Evolutionary conservation across 2,797 vertebrate genomes (phyloP).

Genomic region (Micropoecilia bifurca): DNA sequence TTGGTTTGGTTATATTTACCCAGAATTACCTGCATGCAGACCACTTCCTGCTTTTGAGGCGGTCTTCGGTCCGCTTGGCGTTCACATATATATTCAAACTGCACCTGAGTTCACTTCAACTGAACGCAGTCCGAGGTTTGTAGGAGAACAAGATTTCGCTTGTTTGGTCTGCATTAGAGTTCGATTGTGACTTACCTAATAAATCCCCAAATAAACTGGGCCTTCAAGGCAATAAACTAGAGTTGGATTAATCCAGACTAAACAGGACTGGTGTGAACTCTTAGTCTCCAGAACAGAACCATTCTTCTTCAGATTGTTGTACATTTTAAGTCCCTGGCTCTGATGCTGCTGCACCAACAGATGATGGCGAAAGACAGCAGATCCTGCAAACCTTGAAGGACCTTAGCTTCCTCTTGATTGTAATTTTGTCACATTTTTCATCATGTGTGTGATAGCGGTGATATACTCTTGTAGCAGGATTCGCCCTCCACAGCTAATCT

Average conservation of each 20-base stretch:
- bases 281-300: not conserved
- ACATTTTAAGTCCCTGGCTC: not conserved
- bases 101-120: not conserved
- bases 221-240: not conserved
- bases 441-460: not conserved
- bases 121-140: not conserved
- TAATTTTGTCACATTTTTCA: not conserved
- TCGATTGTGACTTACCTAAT: not conserved
- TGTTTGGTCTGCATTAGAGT: not conserved
- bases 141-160: too few relatives aligned
- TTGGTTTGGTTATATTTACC: not conserved
- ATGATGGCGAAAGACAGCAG: not conserved
- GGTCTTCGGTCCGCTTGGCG: accelerated
- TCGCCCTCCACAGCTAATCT: not conserved
- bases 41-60: not conserved
- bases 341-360: too few relatives aligned
- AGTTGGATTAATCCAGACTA: not conserved
- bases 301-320: not conserved
- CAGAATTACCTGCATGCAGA: not conserved
- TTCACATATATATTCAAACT: not conserved
- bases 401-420: not conserved
- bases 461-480: not conserved
- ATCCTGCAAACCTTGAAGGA: not conserved
- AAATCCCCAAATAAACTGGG: not conserved
- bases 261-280: not conserved